These are phyloP conservation scores for Sakesphorus luctuosus DNA, from an alignment of 2,113 vertebrate genomes.

Conservation along the genomic window DNA sequence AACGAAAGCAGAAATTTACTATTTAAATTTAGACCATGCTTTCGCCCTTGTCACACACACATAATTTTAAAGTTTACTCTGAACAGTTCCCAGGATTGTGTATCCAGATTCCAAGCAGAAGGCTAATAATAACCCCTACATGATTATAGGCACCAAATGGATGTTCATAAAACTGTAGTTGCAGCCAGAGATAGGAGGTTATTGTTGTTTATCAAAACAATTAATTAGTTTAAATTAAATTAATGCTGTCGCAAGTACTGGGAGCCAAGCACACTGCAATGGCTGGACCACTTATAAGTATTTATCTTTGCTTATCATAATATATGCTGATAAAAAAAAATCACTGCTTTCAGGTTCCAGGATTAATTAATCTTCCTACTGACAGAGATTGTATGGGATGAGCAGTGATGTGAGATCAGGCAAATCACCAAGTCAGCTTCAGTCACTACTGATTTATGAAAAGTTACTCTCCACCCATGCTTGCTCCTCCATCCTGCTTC, in stretches of 20 bases:
- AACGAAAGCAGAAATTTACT: slow-evolving; percentile 44
- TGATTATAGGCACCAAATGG: not conserved
- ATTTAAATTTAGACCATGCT: slow-evolving; percentile 48
- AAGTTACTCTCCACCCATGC: not conserved
- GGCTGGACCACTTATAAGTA: not conserved
- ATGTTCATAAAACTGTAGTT: slow-evolving; percentile 1
- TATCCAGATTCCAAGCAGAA: slow-evolving; percentile 31
- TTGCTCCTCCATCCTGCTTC: not conserved
- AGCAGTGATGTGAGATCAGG: not conserved
- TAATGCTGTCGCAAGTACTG: not conserved
- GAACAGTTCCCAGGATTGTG: slow-evolving; percentile 18
- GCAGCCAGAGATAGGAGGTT: not conserved
- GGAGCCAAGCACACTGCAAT: not conserved
- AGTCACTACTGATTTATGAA: not conserved
- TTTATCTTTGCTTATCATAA: not conserved
- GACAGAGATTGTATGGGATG: not conserved
- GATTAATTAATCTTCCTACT: not conserved
- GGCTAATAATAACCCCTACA: slow-evolving; percentile 37
- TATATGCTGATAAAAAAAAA: not conserved
- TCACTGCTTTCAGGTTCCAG: not conserved
- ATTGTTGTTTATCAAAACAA: not conserved
- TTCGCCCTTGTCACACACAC: not conserved
- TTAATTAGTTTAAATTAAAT: not conserved
- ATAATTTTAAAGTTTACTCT: slow-evolving; percentile 25
- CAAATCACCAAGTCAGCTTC: not conserved